These are phyloP conservation scores for Phycodurus eques DNA, from an alignment of 2,113 vertebrate genomes.

Conservation along the genomic window DNA sequence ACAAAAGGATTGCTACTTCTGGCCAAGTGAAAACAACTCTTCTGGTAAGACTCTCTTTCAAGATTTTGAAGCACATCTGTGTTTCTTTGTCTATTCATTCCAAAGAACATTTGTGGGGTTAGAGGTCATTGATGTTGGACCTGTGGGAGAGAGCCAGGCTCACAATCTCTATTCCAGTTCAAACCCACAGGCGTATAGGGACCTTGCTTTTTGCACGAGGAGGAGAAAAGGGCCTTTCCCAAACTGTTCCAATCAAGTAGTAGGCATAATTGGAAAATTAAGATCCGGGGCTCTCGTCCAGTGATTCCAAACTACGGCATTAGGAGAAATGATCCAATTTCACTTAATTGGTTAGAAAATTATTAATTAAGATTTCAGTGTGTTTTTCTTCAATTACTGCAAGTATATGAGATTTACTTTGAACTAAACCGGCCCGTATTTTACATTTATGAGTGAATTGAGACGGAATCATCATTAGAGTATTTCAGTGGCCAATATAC, in stretches of 20 bases:
- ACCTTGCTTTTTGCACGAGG: not conserved
- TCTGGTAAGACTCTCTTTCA: not conserved
- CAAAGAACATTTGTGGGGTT: not conserved
- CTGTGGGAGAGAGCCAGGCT: not conserved
- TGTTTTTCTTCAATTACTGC: too few relatives aligned
- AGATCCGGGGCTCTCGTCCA: not conserved
- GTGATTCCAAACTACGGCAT: not conserved
- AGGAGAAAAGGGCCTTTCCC: not conserved
- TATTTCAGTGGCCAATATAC: too few relatives aligned
- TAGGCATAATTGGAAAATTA: not conserved
- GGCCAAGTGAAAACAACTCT: not conserved
- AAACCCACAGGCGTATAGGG: not conserved
- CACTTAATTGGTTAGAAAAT: too few relatives aligned
- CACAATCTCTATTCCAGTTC: not conserved
- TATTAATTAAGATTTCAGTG: too few relatives aligned
- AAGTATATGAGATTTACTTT: too few relatives aligned
- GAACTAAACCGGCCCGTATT: too few relatives aligned
- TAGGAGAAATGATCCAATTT: too few relatives aligned
- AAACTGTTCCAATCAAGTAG: not conserved
- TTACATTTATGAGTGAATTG: too few relatives aligned
- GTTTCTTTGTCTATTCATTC: not conserved
- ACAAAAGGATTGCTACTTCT: not conserved
- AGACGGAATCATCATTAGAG: too few relatives aligned
- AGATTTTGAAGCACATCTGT: not conserved
- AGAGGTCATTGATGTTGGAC: not conserved